These are phyloP conservation scores for Eupleurogrammus muticus DNA, from an alignment of 2,797 vertebrate species.

Conservation along the genomic window DNA sequence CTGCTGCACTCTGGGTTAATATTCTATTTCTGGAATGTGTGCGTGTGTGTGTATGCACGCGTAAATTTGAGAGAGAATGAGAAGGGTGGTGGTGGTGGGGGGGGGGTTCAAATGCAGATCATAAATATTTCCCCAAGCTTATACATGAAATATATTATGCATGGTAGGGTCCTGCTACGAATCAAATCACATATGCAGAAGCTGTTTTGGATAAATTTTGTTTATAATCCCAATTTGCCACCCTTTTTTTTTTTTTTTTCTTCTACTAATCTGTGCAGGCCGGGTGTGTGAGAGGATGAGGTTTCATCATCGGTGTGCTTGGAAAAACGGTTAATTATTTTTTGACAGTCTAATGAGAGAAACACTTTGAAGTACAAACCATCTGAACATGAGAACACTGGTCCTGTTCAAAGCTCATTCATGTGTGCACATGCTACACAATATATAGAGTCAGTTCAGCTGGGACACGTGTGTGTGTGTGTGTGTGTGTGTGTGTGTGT, in stretches of 20 bases:
- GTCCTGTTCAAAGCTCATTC: slow-evolving; percentile 11
- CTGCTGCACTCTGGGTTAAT: slow-evolving; percentile 26
- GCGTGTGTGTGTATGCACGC: slow-evolving; percentile 1
- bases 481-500: slow-evolving; percentile 14
- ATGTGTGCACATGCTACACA: not conserved
- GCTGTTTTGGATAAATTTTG: slow-evolving; percentile 59
- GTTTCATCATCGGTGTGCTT: slow-evolving; percentile 34
- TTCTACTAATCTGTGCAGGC: slow-evolving; percentile 41
- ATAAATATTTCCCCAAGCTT: slow-evolving; percentile 60
- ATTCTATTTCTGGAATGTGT: slow-evolving; percentile 37
- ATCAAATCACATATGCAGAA: slow-evolving; percentile 48
- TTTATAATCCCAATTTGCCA: slow-evolving; percentile 69
- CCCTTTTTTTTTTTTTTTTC: slow-evolving; percentile 44
- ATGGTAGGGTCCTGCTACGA: slow-evolving; percentile 39
- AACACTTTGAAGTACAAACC: slow-evolving; percentile 48
- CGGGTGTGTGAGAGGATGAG: slow-evolving; percentile 29
- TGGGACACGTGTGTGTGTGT: not conserved
- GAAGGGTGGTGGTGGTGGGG: slow-evolving; percentile 1
- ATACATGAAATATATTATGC: slow-evolving; percentile 59
- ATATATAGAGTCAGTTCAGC: not conserved
- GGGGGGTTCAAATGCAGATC: slow-evolving; percentile 41
- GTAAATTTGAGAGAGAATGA: not conserved
- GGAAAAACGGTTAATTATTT: slow-evolving; percentile 55
- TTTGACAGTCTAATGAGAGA: slow-evolving; percentile 16
- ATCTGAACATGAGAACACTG: slow-evolving; percentile 24